phyloP scores from a whole-genome alignment of 2,113 vertebrate species.

The Aspidoscelis tigris region DNA sequence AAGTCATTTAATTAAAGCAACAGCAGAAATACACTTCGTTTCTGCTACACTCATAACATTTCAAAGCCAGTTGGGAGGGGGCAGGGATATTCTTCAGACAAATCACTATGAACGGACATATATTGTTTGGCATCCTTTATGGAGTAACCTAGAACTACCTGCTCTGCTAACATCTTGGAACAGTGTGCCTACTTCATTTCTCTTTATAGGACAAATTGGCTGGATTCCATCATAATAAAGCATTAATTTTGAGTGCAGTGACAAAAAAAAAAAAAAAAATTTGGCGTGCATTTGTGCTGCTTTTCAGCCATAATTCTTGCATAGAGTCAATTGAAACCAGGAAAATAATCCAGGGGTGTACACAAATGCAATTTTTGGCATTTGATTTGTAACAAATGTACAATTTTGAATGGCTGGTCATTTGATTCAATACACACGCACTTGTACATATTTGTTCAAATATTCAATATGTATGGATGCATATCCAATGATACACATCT shows the following conservation, averaged over 20 bases:
- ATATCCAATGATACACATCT: no score
- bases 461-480: no score
- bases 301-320: slow-evolving; percentile 1
- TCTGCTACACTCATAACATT: neutral
- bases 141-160: neutral
- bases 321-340: neutral
- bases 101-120: neutral
- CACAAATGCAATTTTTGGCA: no score
- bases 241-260: neutral
- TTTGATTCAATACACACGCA: no score
- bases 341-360: neutral
- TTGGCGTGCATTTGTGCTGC: neutral
- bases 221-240: neutral
- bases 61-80: neutral
- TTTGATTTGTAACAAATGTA: no score
- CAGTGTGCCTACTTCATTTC: neutral
- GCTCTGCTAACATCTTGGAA: neutral
- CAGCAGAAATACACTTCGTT: neutral
- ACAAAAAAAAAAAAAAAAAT: neutral
- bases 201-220: neutral
- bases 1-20: neutral
- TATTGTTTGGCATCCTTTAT: neutral
- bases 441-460: no score
- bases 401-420: no score
- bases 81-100: neutral